These are phyloP conservation scores for Clytia hemisphaerica DNA, from an alignment of 30 jellyfish, hydroid and myxozoan genomes.

Conservation along the genomic window DNA sequence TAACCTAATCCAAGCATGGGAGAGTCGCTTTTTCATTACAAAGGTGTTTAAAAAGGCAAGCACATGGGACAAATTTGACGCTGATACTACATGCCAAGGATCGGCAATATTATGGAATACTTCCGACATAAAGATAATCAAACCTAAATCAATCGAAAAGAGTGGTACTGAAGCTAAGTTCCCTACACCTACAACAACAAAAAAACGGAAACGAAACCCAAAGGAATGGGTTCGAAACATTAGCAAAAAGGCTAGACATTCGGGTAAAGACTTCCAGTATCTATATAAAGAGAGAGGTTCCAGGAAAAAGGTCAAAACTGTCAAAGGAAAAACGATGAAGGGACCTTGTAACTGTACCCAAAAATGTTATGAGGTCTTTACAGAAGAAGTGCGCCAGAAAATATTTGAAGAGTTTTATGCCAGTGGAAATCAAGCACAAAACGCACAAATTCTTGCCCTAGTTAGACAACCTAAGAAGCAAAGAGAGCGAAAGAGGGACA, in stretches of 20 bases:
- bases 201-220: constrained; percentile 14
- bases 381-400: neutral
- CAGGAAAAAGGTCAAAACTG: too few relatives aligned
- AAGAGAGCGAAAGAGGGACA: neutral
- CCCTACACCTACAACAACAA: neutral
- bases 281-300: neutral
- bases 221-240: neutral
- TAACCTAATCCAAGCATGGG: neutral
- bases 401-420: neutral
- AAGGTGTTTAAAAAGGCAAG: neutral
- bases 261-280: neutral
- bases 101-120: constrained; percentile 1
- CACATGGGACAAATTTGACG: neutral
- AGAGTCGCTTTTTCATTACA: constrained; percentile 7
- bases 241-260: neutral
- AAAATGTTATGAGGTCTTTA: neutral
- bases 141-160: neutral
- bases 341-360: neutral
- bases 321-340: neutral
- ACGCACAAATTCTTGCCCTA: neutral
- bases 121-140: neutral
- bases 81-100: neutral
- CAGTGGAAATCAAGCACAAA: neutral
- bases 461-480: neutral
- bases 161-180: constrained; percentile 5